Conservation (phyloP, 2,797 vertebrate species). For the Halcyon badia region DNA sequence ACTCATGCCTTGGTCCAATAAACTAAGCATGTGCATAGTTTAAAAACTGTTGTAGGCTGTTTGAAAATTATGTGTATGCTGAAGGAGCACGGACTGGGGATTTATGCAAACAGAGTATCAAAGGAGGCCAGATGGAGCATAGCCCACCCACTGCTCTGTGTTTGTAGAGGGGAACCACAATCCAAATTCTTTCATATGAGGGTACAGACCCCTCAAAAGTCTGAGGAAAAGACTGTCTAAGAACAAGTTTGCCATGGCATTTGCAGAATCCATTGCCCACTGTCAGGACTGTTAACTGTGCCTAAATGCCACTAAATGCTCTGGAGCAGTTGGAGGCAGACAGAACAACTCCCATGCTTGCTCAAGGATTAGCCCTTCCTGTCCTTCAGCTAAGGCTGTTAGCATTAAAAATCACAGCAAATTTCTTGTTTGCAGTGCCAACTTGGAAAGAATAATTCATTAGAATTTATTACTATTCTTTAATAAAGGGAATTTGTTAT, state of each 20-base stretch:
- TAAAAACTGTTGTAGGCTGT: neutral
- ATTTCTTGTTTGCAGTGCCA: neutral
- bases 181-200: neutral
- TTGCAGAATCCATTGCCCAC: neutral
- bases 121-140: neutral
- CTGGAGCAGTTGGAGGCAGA: neutral
- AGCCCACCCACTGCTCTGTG: neutral
- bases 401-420: neutral
- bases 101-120: neutral
- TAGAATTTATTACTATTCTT: neutral
- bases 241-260: neutral
- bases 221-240: neutral
- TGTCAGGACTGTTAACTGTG: neutral
- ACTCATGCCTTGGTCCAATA: neutral
- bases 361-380: neutral
- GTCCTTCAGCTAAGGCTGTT: neutral
- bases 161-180: neutral
- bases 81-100: neutral
- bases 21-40: neutral
- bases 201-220: neutral
- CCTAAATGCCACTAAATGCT: neutral
- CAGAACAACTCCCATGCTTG: neutral
- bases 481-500: neutral
- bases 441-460: neutral
- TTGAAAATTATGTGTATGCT: neutral